Conservation (phyloP, 2,888 invertebrate species). For the Sarcophaga rosellei region DNA sequence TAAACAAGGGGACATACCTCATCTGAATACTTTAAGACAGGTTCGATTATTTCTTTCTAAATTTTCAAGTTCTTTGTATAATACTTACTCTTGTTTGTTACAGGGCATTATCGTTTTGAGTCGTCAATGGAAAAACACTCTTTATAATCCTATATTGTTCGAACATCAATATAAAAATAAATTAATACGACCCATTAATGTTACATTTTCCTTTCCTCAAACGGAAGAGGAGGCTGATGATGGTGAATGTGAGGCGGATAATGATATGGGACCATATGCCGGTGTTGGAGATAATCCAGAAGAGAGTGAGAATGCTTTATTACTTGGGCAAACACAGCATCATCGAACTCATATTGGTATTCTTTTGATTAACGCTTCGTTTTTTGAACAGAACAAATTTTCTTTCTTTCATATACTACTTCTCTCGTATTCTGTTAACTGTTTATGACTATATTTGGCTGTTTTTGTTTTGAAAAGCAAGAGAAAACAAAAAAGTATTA, state of each 20-base stretch:
- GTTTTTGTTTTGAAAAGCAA: conserved; percentile 1
- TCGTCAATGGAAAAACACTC: conserved; percentile 97
- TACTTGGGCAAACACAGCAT: conserved; percentile 81
- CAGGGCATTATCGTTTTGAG: conserved; percentile 97
- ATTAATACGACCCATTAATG: conserved; percentile 90
- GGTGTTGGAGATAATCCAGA: conserved; percentile 79
- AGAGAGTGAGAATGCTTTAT: conserved; percentile 82
- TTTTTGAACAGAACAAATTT: conserved; percentile 68
- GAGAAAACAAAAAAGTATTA: conserved; percentile 1
- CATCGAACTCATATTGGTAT: conserved; percentile 81
- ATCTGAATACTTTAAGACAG: conserved; percentile 93
- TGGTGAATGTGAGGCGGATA: conserved; percentile 80
- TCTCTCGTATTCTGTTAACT: conserved; percentile 35
- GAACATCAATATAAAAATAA: conserved; percentile 95
- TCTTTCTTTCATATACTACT: conserved; percentile 55
- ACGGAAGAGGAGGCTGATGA: conserved; percentile 85
- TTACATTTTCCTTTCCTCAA: conserved; percentile 93
- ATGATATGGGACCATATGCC: conserved; percentile 76
- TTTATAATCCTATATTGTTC: conserved; percentile 94
- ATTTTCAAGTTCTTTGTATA: not conserved
- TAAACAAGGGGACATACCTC: conserved; percentile 91
- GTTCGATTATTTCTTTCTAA: conserved; percentile 79
- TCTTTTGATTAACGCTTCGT: conserved; percentile 80
- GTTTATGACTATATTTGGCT: conserved; percentile 43
- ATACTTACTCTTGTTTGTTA: not conserved